phyloP scores from a whole-genome alignment of 1,140 invertebrate species.

The Calliopsis andreniformis region DNA sequence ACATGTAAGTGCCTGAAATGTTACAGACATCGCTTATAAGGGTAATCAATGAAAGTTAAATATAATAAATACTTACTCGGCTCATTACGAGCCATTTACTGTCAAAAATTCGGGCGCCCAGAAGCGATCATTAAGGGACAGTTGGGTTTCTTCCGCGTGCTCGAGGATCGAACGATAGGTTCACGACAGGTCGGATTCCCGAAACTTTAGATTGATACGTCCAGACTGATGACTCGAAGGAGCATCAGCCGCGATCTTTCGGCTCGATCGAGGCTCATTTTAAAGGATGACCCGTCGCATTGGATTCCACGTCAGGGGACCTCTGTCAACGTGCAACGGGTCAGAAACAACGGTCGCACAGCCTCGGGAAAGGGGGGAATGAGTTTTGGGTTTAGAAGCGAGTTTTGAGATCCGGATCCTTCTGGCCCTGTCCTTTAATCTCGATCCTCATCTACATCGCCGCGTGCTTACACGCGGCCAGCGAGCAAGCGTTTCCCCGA shows the following conservation, averaged over 20 bases:
- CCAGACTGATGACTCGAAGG: conserved; percentile 43
- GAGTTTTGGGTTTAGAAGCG: conserved; percentile 44
- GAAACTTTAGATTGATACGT: conserved; percentile 54
- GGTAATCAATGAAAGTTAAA: too few species aligned
- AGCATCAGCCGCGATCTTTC: conserved; percentile 40
- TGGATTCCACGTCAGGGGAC: conserved; percentile 27
- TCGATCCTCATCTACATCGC: conserved; percentile 62
- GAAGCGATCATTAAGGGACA: background rate
- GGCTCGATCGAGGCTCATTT: conserved; percentile 46
- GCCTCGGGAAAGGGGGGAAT: conserved; percentile 31
- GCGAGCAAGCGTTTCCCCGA: conserved; percentile 54
- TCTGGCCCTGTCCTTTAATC: conserved; percentile 61
- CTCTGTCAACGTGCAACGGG: conserved; percentile 62
- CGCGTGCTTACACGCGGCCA: conserved; percentile 47
- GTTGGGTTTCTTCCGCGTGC: conserved; percentile 8
- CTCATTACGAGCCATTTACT: conserved; percentile 17
- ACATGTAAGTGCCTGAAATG: too few species aligned
- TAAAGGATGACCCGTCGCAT: conserved; percentile 51
- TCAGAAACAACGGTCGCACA: conserved; percentile 56
- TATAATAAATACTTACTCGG: too few species aligned
- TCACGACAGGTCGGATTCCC: conserved; percentile 33
- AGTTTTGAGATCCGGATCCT: conserved; percentile 55
- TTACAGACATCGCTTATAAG: too few species aligned
- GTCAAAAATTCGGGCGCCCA: conserved; percentile 1
- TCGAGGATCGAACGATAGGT: conserved; percentile 1